These are phyloP conservation scores for Phrixothrix hirtus DNA, from an alignment of 2,888 invertebrate species.

Conservation along the genomic window DNA sequence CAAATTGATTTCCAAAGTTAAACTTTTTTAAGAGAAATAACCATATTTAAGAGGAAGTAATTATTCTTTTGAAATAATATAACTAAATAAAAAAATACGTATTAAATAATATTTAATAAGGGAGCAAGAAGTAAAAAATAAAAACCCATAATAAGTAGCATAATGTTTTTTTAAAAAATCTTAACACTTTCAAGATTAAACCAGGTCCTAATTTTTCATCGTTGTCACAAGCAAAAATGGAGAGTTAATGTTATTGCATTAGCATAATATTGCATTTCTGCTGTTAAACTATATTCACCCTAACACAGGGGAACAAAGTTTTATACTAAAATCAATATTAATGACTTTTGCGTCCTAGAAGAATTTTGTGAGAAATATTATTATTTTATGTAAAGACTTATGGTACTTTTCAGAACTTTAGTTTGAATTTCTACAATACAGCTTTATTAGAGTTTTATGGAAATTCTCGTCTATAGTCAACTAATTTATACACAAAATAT, in stretches of 20 bases:
- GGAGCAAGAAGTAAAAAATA: too few relatives aligned
- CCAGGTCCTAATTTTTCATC: not conserved
- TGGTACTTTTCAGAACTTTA: not conserved
- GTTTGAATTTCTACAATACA: not conserved
- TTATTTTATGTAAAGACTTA: not conserved
- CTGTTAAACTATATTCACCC: not conserved
- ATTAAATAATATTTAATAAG: too few relatives aligned
- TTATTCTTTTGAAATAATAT: too few relatives aligned
- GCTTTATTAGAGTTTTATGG: not conserved
- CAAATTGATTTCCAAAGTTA: too few relatives aligned
- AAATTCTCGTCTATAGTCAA: too few relatives aligned
- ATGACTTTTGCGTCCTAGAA: not conserved
- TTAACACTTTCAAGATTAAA: too few relatives aligned
- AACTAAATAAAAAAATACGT: too few relatives aligned
- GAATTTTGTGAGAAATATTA: not conserved
- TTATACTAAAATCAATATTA: not conserved
- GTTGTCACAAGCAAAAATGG: not conserved
- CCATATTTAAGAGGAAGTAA: too few relatives aligned
- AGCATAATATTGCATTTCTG: not conserved
- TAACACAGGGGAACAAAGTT: not conserved
- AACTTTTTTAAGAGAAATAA: too few relatives aligned
- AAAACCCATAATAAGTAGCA: too few relatives aligned
- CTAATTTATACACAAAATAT: too few relatives aligned
- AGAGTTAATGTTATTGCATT: not conserved
- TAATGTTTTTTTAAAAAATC: too few relatives aligned